Evolutionary conservation across 2,888 invertebrate genomes (phyloP), one percentile per base, ranked within the genome.

Genomic region (Mamestra brassicae): DNA sequence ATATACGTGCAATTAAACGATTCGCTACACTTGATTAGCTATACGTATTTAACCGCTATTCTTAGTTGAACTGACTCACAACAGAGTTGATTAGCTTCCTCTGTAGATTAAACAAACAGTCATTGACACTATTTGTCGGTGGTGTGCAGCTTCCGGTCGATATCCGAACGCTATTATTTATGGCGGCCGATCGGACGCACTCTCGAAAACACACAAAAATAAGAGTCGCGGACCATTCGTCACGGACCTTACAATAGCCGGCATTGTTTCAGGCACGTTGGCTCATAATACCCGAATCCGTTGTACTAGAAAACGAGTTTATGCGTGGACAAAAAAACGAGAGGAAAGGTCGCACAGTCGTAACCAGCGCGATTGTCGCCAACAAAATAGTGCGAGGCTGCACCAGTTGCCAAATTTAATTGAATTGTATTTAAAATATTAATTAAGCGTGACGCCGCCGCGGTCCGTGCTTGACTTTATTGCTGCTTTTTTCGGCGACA

Each of bases 201-300:
- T 94, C 93, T 93, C 95, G 89, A 94, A 95, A 95, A 95, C 93
- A 94, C 93, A 95, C 95, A 95, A 95, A 95, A 95, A 94, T 94
- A 91, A 92, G 90, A 93, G 92, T 87, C 90, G 91, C 85, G 87
- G 86, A 86, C 92, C 93, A 95, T 95, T 95, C 94, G 95, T 95
- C 94, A 95, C 91, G 93, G 90, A 78, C 86, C 88, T 90, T 90
- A 94, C 95, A 95, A 94, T 94, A 89, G 90, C 85, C 76, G 86
- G 92, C 90, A 95, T 96, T 96, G 96, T 95, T 95, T 94, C 91
- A 92, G 90, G 88, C 92, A 91, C 89, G 90, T 88, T 91, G 92
- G 89, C 89, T 90, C 91, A 90, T 92, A 91, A 92, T 92, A 87
- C 88, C 89, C 90, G 87, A 90, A 91, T 91, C 89, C 92, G 90